Evolutionary conservation across 2,888 invertebrate species (phyloP), one percentile per base, ranked within the genome.

Genomic region (Palloptera scutellata): DNA sequence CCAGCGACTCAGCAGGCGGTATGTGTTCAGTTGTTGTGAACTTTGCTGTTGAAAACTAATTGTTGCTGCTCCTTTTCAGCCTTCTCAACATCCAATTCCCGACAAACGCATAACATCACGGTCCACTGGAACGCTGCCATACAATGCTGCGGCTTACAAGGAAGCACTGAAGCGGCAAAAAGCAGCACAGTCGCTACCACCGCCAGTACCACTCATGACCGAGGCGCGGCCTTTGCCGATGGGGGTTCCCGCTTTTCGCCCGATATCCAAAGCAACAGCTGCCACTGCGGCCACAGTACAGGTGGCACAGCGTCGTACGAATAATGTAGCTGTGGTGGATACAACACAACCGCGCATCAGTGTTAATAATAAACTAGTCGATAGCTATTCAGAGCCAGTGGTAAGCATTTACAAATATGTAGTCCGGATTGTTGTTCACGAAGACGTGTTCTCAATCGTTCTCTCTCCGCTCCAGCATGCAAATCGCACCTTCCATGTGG

Each of bases 181-280:
- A 42, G 68, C 70, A 12, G 63, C 71, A 40, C 30, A 30, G 30
- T 30, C 30, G 6, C 6, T 30, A 30, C 30, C 30, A 30, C 30
- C 30, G 6, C 75, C 73, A 20, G 67, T 69, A 4, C 77, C 74
- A 45, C 72, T 83, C 1, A 83, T 85, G 84, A 83, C 88, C 13
- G 85, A 88, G 81, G 88, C 87, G 1, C 87, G 88, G 62, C 87
- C 88, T 0, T 81, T 88, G 75, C 86, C 87, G 2, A 85, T 88
- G 84, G 88, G 89, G 10, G 89, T 94, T 10, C 94, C 94, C 43
- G 90, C 92, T 0, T 94, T 94, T 84, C 91, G 89, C 79, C 94
- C 94, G 0, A 87, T 94, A 72, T 92, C 93, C 54, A 88, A 91
- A 30, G 51, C 63, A 0, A 30, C 58, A 19, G 17, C 57, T 15